Base-by-base conservation (phyloP, 2,797 vertebrate species). In the Petrocephalus sullivani region DNA sequence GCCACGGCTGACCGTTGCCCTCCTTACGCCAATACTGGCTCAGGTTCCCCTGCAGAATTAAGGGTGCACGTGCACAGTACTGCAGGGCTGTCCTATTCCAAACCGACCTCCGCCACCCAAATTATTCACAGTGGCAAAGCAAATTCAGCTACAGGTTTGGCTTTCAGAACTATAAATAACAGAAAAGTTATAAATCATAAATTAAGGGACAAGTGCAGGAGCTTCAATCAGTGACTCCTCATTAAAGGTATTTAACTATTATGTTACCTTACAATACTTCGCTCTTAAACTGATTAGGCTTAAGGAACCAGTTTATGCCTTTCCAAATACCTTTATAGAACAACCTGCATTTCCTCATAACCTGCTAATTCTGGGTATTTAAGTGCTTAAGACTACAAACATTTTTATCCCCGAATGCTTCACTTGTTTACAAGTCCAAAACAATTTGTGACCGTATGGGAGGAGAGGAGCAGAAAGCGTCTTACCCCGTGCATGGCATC, bases 341-440 rank as follows among this genome's bases (percentile, higher is more conserved):
- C 16, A n/a, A 41, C 41, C 49, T 8, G 19, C 4, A 81, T 28
- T 84, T 84, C 49, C 21, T 54, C 53, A 28, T 53, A 28, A 54
- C 23, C 19, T 28, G 49, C 53, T 84, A 51, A 84, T 84, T 54
- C 81, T 14, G 51, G 81, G 81, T 12, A 84, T 84, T 84, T 28
- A 28, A 23, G 10, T 51, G 41, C 46, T 71, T 71, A 41, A 71
- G 67, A 71, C 28, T 71, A 28, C 67, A 71, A 16, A 71, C 28
- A 37, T 71, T 71, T 67, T 71, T 6, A 71, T 71, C 41, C 75
- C 75, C 75, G 4, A 81, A 81, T 16, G 51, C 49, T 54, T 51
- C 21, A 53, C 81, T 83, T 83, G 46, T 82, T 82, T 51, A 82
- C 41, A 82, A 82, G 81, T 23, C 49, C 21, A 84, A n/a, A 81